phyloP scores from a whole-genome alignment of 2,888 invertebrate genomes.

The Apoda limacodes region DNA sequence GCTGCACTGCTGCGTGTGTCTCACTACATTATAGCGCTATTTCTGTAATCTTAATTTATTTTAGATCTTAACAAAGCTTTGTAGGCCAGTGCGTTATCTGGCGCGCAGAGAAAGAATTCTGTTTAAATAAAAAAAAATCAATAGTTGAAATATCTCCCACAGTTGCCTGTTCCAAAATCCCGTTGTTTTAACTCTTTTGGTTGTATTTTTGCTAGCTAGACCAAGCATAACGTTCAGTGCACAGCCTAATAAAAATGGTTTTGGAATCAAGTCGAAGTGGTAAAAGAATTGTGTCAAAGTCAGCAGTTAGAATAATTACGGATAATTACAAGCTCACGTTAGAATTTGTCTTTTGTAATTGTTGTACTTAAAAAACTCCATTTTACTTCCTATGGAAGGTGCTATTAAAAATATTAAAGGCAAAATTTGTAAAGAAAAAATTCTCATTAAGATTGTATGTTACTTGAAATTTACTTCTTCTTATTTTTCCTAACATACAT shows the following conservation, averaged over 20 bases:
- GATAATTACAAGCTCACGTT: slow-evolving; percentile 7
- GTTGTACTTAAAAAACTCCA: slow-evolving; percentile 9
- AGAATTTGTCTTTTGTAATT: slow-evolving; percentile 7
- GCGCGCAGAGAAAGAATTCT: no score
- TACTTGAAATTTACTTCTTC: slow-evolving; percentile 10
- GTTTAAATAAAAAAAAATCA: no score
- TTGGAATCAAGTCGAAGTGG: slow-evolving; percentile 4
- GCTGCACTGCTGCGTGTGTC: no score
- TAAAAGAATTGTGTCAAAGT: not conserved
- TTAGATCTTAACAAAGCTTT: no score
- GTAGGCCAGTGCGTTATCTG: no score
- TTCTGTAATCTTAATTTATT: no score
- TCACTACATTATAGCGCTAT: no score
- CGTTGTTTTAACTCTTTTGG: no score
- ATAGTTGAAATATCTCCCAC: no score
- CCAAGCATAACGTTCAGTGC: slow-evolving; percentile 2
- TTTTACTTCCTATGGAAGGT: slow-evolving; percentile 43
- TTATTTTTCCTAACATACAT: slow-evolving; percentile 9
- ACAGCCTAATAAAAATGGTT: slow-evolving; percentile 5
- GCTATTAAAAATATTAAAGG: slow-evolving; percentile 26
- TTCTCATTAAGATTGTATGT: no score
- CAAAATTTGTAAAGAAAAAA: no score
- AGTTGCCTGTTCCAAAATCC: no score
- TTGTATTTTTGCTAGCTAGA: not conserved
- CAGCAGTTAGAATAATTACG: slow-evolving; percentile 2